Conservation (phyloP, 2,888 invertebrate species). For the Thyatira batis region DNA sequence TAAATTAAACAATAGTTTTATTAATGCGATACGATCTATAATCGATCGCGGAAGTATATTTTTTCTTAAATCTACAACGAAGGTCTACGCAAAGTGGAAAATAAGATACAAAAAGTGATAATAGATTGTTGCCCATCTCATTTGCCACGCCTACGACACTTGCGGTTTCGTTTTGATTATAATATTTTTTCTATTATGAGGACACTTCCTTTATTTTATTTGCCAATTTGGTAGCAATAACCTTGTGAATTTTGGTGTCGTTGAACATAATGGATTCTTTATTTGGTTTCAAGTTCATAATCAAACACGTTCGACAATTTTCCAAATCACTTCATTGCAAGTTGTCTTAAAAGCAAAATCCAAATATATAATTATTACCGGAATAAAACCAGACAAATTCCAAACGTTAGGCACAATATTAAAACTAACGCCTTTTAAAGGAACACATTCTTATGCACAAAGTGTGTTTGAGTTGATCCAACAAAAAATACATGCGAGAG, state of each 20-base stretch:
- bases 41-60: constrained; percentile 45
- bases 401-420: too few relatives aligned
- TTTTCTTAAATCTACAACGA: constrained; percentile 18
- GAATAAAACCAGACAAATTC: neutral
- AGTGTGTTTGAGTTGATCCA: constrained; percentile 47
- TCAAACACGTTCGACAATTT: too few relatives aligned
- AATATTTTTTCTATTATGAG: neutral
- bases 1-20: constrained; percentile 21
- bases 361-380: neutral
- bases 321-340: too few relatives aligned
- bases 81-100: constrained; percentile 22
- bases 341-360: neutral
- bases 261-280: neutral
- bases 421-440: constrained; percentile 14
- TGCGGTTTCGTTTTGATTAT: constrained; percentile 4
- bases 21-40: constrained; percentile 31
- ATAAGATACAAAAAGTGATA: constrained; percentile 23
- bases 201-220: neutral
- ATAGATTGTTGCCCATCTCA: constrained; percentile 19
- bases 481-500: constrained; percentile 59
- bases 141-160: constrained; percentile 8
- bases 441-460: constrained; percentile 46
- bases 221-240: neutral
- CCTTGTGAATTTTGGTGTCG: neutral
- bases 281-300: too few relatives aligned